Base-by-base conservation (phyloP, 2,888 invertebrate genomes). In the Amaurobius ferox region DNA sequence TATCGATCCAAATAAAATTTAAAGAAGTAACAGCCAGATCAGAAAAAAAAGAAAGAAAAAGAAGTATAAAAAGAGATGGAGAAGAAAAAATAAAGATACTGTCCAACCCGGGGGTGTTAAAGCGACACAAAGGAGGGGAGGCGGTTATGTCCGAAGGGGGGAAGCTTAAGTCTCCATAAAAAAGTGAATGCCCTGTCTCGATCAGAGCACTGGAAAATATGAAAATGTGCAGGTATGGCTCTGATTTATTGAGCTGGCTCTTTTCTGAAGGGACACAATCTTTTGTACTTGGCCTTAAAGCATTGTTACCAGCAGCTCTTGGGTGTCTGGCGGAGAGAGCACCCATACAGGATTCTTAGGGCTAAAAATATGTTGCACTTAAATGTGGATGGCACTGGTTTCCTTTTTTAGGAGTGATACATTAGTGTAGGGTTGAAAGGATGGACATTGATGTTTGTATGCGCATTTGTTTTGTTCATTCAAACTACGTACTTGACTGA, bases 1-100 rank as follows among this genome's bases (percentile, higher is more conserved):
- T 40, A 85, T 85, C 83, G 83, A 85, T 85, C 83, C 66, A 77
- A 72, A 77, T 48, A 78, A 85, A 85, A 77, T 85, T 85, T 71
- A 85, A 77, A 73, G 73, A 73, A 64, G 32, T 68, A 74, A 40
- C 32, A 79, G 64, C 64, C 29, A 64, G 64, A 30, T 30, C 30
- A 30, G 64, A 55, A 77, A 68, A 67, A 77, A 68, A 68, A 71
- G 19, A 9, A 39, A 32, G 44, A 55, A 35, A 16, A 61, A 30
- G 29, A 70, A 44, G 61, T 40, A 44, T 13, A 19, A 61, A 40
- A 48, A 28, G 68, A 39, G 35, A 68, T 28, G 30, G 62, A 40
- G 44, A 76, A 74, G 32, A 55, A 62, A 64, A 32, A 62, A 74
- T 61, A 81, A 62, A 74, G 80, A 80, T 71, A 71, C 70, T 62